Conservation (phyloP, 2,888 invertebrate genomes). For the Spodoptera exigua region DNA sequence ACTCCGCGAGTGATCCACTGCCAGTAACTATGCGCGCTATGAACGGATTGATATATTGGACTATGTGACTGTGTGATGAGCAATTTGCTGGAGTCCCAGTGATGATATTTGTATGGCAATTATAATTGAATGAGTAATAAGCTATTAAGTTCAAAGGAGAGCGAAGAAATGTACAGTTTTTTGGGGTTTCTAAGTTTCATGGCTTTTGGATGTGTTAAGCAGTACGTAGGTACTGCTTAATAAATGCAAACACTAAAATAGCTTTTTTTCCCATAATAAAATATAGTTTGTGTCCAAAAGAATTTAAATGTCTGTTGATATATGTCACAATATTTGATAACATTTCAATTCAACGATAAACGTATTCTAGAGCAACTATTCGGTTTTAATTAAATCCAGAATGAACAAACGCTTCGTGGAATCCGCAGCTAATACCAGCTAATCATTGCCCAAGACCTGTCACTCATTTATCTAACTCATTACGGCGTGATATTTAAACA, state of each 20-base stretch:
- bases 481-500: slow-evolving; percentile 40
- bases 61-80: slow-evolving; percentile 29
- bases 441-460: slow-evolving; percentile 47
- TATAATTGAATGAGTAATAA: no score
- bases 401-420: slow-evolving; percentile 22
- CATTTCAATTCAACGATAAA: no score
- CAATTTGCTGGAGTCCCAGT: slow-evolving; percentile 7
- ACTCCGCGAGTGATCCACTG: slow-evolving; percentile 68
- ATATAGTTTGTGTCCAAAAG: no score
- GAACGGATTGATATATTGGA: slow-evolving; percentile 57
- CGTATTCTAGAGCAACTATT: slow-evolving; percentile 1
- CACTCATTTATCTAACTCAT: slow-evolving; percentile 54
- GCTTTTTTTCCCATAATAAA: no score
- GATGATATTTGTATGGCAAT: background rate
- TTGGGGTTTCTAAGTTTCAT: no score
- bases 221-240: no score
- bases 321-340: no score
- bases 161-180: no score
- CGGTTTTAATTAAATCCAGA: slow-evolving; percentile 16
- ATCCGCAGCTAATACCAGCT: slow-evolving; percentile 25
- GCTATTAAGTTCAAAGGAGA: no score
- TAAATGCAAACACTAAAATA: no score
- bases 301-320: no score
- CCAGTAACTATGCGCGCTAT: slow-evolving; percentile 48
- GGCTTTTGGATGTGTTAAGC: no score